These are phyloP conservation scores for Drosophila basisetae DNA, from an alignment of 2,888 invertebrate genomes.

Conservation along the genomic window DNA sequence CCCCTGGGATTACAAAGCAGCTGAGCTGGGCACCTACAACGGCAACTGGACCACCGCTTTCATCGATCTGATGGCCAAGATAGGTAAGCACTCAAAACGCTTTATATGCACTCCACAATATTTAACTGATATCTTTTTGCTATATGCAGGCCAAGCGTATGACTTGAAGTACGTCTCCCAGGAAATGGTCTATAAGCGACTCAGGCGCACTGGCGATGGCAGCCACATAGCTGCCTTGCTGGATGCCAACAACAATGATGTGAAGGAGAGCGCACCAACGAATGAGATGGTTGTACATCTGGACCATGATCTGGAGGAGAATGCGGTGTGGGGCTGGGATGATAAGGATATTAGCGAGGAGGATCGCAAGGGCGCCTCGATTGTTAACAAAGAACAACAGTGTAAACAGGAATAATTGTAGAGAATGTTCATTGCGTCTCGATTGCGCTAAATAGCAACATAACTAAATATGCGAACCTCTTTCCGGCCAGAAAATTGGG, in stretches of 20 bases:
- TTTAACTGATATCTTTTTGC: neutral
- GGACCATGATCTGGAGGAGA: slow-evolving; percentile 85
- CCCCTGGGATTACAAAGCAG: slow-evolving; percentile 93
- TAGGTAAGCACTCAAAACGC: slow-evolving; percentile 86
- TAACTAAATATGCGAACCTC: slow-evolving; percentile 39
- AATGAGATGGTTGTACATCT: slow-evolving; percentile 77
- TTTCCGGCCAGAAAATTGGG: slow-evolving; percentile 53
- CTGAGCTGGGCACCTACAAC: slow-evolving; percentile 89
- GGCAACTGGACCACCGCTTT: slow-evolving; percentile 88
- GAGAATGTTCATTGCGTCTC: slow-evolving; percentile 40
- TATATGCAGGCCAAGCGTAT: slow-evolving; percentile 91
- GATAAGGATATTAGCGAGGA: slow-evolving; percentile 91
- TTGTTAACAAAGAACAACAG: slow-evolving; percentile 63
- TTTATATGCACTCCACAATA: too few relatives aligned
- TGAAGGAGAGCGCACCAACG: slow-evolving; percentile 61
- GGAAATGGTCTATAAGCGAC: slow-evolving; percentile 90
- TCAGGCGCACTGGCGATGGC: slow-evolving; percentile 91
- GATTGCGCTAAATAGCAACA: slow-evolving; percentile 26
- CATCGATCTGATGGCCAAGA: slow-evolving; percentile 89
- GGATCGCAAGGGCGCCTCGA: slow-evolving; percentile 87
- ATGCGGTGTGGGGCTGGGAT: slow-evolving; percentile 93
- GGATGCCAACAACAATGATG: slow-evolving; percentile 75
- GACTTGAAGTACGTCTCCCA: slow-evolving; percentile 92
- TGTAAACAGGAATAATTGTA: slow-evolving; percentile 78
- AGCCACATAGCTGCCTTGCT: slow-evolving; percentile 84